Conservation (phyloP, 2,113 vertebrate genomes). For the Osmerus eperlanus region DNA sequence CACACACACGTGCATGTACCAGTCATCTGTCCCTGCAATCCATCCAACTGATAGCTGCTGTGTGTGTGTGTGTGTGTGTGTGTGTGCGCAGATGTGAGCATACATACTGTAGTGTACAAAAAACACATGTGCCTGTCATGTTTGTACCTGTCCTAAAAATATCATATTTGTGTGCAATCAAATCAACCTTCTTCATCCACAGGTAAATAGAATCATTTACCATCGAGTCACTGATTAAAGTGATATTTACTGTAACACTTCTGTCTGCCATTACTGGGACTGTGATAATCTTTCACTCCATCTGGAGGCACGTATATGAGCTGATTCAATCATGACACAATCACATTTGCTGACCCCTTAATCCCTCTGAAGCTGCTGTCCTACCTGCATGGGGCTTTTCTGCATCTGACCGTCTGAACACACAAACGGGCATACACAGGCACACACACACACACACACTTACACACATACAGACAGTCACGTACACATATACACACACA, state of each 20-base stretch:
- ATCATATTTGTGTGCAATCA: slow-evolving; percentile 49
- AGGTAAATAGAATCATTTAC: slow-evolving; percentile 31
- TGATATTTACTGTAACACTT: slow-evolving; percentile 36
- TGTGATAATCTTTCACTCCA: slow-evolving; percentile 26
- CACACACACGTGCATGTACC: background rate
- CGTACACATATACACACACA: background rate
- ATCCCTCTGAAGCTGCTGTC: slow-evolving; percentile 4
- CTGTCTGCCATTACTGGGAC: slow-evolving; percentile 28
- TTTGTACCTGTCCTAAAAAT: background rate
- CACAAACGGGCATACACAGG: background rate
- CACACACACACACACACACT: no score
- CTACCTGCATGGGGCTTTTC: background rate
- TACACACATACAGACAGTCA: no score
- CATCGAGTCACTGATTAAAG: slow-evolving; percentile 34
- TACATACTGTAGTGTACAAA: background rate
- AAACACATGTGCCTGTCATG: slow-evolving; percentile 21
- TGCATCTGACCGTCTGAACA: background rate
- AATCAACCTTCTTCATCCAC: slow-evolving; percentile 34
- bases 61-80: background rate
- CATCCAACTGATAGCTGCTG: background rate
- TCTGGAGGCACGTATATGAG: background rate
- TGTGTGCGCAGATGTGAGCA: slow-evolving; percentile 3
- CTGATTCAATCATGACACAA: background rate
- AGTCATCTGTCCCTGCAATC: background rate
- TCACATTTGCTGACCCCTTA: slow-evolving; percentile 3